Conservation (phyloP, 2,797 vertebrate species). For the Sphenopsis melanotis region DNA sequence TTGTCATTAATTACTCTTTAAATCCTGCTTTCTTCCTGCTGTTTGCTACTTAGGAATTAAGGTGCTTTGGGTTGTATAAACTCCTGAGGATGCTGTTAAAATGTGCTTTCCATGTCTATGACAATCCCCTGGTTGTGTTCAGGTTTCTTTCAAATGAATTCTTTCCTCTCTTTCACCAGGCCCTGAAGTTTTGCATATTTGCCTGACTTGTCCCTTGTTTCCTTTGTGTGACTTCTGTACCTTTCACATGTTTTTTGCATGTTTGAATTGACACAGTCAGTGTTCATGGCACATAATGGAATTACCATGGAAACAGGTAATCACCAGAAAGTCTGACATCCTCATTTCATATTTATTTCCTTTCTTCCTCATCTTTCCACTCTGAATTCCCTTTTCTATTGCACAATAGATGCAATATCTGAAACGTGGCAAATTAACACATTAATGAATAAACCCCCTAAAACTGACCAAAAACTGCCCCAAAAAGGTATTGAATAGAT, state of each 20-base stretch:
- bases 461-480: neutral
- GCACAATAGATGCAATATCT: neutral
- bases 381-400: neutral
- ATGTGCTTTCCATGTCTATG: too few relatives aligned
- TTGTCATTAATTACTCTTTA: neutral
- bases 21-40: neutral
- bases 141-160: neutral
- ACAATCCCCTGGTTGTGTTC: neutral
- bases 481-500: neutral
- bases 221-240: neutral
- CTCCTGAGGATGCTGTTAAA: neutral
- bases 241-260: neutral
- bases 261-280: neutral
- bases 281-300: neutral
- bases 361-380: neutral
- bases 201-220: neutral
- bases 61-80: neutral
- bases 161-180: neutral
- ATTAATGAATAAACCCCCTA: neutral
- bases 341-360: neutral
- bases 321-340: neutral
- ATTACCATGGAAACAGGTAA: neutral
- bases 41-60: neutral
- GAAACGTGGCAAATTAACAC: accelerated
- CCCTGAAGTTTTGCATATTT: neutral